phyloP scores from a whole-genome alignment of 2,888 invertebrate genomes.

The Anoncus sp. region DNA sequence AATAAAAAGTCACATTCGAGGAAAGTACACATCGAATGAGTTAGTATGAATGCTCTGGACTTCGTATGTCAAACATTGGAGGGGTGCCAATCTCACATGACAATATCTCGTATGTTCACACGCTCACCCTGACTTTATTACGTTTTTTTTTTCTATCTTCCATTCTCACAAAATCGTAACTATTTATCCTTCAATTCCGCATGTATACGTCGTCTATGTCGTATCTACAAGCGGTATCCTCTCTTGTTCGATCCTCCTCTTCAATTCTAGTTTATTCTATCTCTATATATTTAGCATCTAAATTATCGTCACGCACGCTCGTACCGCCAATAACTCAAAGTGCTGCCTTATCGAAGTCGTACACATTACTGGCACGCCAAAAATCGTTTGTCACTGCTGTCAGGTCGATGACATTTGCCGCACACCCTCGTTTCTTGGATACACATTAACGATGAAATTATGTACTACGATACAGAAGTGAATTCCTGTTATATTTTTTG shows the following conservation, averaged over 20 bases:
- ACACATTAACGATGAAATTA: constrained; percentile 16
- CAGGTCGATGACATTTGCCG: constrained; percentile 30
- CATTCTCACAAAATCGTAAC: constrained; percentile 22
- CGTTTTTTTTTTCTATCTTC: constrained; percentile 6
- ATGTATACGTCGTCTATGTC: constrained; percentile 13
- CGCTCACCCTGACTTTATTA: background rate
- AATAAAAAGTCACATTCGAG: too few species aligned
- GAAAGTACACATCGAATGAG: too few species aligned
- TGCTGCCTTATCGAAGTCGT: constrained; percentile 17
- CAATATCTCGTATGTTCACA: too few species aligned
- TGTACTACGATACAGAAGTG: constrained; percentile 1
- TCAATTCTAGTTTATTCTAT: constrained; percentile 12
- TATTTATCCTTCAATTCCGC: constrained; percentile 11
- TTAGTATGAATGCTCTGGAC: too few species aligned
- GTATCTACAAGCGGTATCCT: background rate
- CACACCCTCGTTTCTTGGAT: background rate
- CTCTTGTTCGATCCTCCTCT: constrained; percentile 23
- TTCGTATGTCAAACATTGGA: too few species aligned
- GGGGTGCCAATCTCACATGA: too few species aligned
- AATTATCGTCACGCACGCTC: constrained; percentile 45
- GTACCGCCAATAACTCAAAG: constrained; percentile 34
- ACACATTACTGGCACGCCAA: constrained; percentile 31
- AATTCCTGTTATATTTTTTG: constrained; percentile 10
- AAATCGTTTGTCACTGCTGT: constrained; percentile 32
- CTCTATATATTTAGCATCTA: constrained; percentile 12